Evolutionary conservation across 2,888 invertebrate genomes (phyloP), one percentile per base, ranked within the genome.

Genomic region (Nymphalis urticae): DNA sequence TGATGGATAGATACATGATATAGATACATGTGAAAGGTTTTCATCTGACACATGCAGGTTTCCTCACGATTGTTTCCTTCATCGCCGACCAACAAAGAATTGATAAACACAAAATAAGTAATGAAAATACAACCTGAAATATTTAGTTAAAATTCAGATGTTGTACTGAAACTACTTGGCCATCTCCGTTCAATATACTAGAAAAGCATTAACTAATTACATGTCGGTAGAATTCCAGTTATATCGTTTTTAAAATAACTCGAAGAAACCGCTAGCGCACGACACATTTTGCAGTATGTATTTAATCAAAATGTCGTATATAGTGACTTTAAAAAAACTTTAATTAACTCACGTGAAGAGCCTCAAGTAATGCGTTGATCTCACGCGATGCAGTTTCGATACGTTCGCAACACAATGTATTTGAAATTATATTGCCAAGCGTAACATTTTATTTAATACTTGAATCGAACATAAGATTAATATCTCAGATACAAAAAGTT

Each of bases 401-500:
- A 66, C 61, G 56, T 69, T 68, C 66, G 68, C 66, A 70, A 64
- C 66, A 70, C 68, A 68, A 73, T 70, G 69, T 73, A 62, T 72
- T 75, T 62, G 64, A 74, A 76, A 76, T 75, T 73, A 74, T 61
- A 67, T 74, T 68, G 68, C 72, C 70, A 69, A 72, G 64, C 72
- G 66, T 73, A 75, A 74, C 74, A 70, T 75, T 68, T 69, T 68
- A 72, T 73, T 73, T 71, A 72, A 73, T 62, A 54, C 69, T 64
- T 67, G 60, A 48, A 61, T 59, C 42, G 19, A 56, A 68, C 56
- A 63, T 56, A 60, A 70, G 72, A 73, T 73, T 73, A 72, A 73
- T 70, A 69, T 70, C 62, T 61, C 48, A 72, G 64, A 72, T 69
- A 73, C 66, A 72, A 73, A 73, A 73, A 70, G 65, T 67, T 48